Conservation (phyloP, 2,797 vertebrate species). For the Karalla daura region DNA sequence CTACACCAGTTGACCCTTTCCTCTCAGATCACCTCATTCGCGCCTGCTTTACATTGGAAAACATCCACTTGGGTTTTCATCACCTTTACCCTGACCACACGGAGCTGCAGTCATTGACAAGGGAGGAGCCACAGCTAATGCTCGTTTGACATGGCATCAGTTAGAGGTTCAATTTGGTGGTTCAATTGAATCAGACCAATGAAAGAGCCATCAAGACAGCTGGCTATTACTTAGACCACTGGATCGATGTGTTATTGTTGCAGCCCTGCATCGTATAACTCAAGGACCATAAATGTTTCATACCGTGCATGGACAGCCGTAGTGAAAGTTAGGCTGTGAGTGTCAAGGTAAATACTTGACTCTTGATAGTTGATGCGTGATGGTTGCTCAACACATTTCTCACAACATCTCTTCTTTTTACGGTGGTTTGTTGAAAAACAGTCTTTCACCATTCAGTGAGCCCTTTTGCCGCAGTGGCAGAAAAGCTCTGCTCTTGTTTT, state of each 20-base stretch:
- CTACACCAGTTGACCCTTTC: not conserved
- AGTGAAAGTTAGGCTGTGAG: not conserved
- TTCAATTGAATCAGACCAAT: too few relatives aligned
- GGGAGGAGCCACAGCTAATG: too few relatives aligned
- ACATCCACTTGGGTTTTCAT: not conserved
- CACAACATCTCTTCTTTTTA: not conserved
- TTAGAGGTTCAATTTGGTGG: too few relatives aligned
- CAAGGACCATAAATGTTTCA: too few relatives aligned
- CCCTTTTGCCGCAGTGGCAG: not conserved
- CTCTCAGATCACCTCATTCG: not conserved
- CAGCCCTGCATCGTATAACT: too few relatives aligned
- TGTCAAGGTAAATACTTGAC: not conserved
- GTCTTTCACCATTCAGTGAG: not conserved
- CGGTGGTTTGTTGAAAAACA: not conserved
- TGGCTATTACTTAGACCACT: too few relatives aligned
- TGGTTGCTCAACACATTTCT: not conserved
- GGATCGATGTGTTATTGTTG: too few relatives aligned
- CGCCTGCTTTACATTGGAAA: not conserved
- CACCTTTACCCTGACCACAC: not conserved
- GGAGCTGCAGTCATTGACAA: too few relatives aligned
- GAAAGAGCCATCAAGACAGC: too few relatives aligned
- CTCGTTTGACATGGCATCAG: too few relatives aligned
- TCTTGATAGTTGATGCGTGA: too few relatives aligned
- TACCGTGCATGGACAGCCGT: too few relatives aligned
- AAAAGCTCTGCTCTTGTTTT: slow-evolving; percentile 8